phyloP scores from a whole-genome alignment of 2,888 invertebrate genomes.

The Branchellion lobata region DNA sequence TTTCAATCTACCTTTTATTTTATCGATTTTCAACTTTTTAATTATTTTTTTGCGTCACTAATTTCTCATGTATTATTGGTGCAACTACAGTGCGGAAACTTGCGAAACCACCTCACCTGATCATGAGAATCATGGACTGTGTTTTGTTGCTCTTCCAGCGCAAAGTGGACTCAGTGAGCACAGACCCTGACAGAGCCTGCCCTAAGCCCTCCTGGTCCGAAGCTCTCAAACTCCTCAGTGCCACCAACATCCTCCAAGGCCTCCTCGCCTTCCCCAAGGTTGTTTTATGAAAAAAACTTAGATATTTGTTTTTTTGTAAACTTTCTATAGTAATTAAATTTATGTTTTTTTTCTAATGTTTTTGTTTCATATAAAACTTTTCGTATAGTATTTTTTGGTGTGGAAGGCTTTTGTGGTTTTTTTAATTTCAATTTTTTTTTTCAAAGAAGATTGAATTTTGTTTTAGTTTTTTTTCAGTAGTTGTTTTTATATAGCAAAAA shows the following conservation, averaged over 20 bases:
- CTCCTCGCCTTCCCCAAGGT: slow-evolving; percentile 81
- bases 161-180: slow-evolving; percentile 54
- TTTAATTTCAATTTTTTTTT: background rate
- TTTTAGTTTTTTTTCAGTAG: background rate
- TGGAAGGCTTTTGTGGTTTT: no score
- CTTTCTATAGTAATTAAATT: no score
- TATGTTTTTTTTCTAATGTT: no score
- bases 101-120: slow-evolving; percentile 62
- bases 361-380: no score
- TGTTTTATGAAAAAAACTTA: background rate
- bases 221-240: slow-evolving; percentile 61
- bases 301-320: background rate
- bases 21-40: background rate
- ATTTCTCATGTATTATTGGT: background rate
- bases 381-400: no score
- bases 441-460: background rate
- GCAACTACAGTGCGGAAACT: slow-evolving; percentile 57
- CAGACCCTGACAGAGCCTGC: slow-evolving; percentile 59
- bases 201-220: slow-evolving; percentile 62
- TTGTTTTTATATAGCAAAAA: no score
- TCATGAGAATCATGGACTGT: slow-evolving; percentile 63
- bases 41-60: slow-evolving; percentile 54
- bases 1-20: slow-evolving; percentile 20
- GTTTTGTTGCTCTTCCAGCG: slow-evolving; percentile 61
- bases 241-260: slow-evolving; percentile 63